Percentiles rank a stretch among this genome's conserved stretches.
Conservation (phyloP, 2,797 vertebrate species). For the Macrochelys suwanniensis region DNA sequence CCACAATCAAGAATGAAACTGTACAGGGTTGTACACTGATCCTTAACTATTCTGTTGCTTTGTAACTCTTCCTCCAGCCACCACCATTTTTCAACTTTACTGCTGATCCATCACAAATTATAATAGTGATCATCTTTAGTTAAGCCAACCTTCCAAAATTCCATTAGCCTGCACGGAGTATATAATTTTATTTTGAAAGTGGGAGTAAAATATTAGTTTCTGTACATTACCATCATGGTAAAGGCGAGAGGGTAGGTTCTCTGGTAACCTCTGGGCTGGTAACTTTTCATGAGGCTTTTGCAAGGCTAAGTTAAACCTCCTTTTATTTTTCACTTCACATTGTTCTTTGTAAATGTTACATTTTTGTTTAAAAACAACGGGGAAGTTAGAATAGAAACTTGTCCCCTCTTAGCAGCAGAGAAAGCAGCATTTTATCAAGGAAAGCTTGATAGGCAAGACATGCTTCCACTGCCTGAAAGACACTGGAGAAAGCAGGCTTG, state of each 20-base stretch:
- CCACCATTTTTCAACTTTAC: background rate
- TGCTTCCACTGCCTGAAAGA: background rate
- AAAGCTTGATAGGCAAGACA: accelerated
- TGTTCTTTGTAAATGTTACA: background rate
- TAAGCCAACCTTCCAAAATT: background rate
- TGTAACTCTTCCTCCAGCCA: background rate
- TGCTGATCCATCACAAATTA: background rate
- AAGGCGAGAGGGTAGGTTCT: accelerated
- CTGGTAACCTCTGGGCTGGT: background rate
- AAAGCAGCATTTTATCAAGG: background rate
- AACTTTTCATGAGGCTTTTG: background rate
- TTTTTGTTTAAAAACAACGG: background rate
- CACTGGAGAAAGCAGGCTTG: background rate
- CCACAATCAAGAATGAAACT: background rate
- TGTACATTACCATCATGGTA: background rate
- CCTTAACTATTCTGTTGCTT: background rate
- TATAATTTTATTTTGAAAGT: background rate
- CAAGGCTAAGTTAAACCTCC: background rate
- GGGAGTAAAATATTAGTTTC: background rate
- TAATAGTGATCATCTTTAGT: background rate
- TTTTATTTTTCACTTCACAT: background rate
- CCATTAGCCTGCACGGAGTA: background rate
- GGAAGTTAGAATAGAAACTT: background rate
- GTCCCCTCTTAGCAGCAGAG: slow-evolving; percentile 34
- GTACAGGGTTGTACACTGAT: background rate